Base-by-base conservation (phyloP, 2,113 vertebrate species). In the Pogonocichla stellata region DNA sequence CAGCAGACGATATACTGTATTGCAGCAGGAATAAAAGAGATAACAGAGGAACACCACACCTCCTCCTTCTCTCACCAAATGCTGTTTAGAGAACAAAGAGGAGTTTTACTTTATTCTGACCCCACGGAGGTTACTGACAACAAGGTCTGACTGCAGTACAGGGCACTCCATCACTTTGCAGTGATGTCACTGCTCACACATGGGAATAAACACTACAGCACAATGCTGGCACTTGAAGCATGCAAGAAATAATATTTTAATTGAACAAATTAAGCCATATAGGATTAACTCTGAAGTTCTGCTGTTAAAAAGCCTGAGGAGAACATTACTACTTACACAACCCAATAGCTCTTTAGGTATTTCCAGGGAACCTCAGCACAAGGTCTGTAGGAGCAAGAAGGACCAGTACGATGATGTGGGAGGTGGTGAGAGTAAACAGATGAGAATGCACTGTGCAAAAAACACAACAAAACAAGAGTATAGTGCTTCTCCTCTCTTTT, bases 271-370 rank as follows among this genome's bases (percentile, higher is more conserved):
- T 48, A 47, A 71, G 61, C 1, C 16, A 9, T 38, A 19, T 0
- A 33, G 25, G 17, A 64, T 12, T 65, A 75, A 81, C 24, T 64
- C 6, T 4, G 3, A 60, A 51, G 6, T 67, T 88, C n/a, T 75
- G 29, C 19, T 86, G 33, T 31, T 58, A 86, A 36, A 48, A 93
- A 65, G 31, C 17, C 42, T 66, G 56, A 56, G 69, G 43, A 80
- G 29, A 57, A 66, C 29, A 18, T 67, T 14, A 71, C 2, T 24
- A 42, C 36, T 78, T 67, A 84, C 11, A 74, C 29, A 86, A 43
- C 9, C 12, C 23, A 74, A 47, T 13, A 0, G 0, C 8, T 79
- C 20, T 71, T 74, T 29, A 22, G 28, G 4, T 38, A 57, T 29
- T 87, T 79, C n/a, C 70, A 75, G 36, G 26, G 28, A 91, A 45